These are phyloP conservation scores for Lemur catta DNA, from an alignment of 2,797 vertebrate genomes.

Conservation along the genomic window DNA sequence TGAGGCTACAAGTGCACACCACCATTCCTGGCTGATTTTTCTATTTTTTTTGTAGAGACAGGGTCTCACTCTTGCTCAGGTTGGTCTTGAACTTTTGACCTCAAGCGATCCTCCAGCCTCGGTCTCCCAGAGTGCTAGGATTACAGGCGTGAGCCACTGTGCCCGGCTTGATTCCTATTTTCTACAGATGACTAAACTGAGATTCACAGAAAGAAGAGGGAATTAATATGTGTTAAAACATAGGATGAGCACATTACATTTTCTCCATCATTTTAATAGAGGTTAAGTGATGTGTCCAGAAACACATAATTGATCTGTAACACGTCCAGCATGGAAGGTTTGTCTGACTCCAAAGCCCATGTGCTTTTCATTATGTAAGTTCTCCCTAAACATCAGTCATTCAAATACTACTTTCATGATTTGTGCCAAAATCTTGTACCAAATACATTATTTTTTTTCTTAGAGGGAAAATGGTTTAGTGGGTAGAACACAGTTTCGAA, in stretches of 20 bases:
- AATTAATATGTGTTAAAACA: neutral
- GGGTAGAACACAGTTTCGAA: neutral
- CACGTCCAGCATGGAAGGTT: neutral
- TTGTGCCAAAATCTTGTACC: neutral
- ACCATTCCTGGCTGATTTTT: neutral
- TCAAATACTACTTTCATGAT: neutral
- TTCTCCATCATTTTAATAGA: neutral
- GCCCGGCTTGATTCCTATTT: neutral
- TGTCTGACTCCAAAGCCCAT: neutral
- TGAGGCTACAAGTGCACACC: neutral
- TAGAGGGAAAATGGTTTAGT: neutral
- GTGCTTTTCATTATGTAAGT: neutral
- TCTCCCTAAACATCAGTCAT: neutral
- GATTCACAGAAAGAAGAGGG: neutral
- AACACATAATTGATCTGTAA: neutral
- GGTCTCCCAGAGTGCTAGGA: neutral
- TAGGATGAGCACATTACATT: neutral
- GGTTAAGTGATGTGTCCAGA: neutral
- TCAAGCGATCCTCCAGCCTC: neutral
- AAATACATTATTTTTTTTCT: neutral
- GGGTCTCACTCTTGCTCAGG: neutral
- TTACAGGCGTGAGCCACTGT: neutral
- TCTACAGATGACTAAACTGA: neutral
- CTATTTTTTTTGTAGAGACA: neutral
- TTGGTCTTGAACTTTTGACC: neutral